Percentiles rank a stretch among this genome's conserved stretches.
Conservation (phyloP, 2,888 invertebrate genomes). For the Dynastes maya region DNA sequence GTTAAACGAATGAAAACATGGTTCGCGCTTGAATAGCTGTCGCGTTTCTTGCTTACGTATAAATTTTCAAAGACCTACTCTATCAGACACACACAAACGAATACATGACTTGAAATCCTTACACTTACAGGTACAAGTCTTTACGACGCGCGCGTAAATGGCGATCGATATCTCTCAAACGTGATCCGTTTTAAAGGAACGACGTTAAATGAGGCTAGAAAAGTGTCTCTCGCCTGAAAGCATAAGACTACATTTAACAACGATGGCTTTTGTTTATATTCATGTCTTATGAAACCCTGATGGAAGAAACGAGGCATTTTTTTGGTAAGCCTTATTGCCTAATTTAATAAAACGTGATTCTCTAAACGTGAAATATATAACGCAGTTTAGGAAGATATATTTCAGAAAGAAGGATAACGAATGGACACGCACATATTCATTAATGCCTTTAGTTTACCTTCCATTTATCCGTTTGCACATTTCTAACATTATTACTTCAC, state of each 20-base stretch:
- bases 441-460: too few species aligned
- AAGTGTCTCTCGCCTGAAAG: constrained; percentile 12
- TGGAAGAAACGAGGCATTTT: constrained; percentile 1
- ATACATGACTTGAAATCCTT: constrained; percentile 6
- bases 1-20: constrained; percentile 3
- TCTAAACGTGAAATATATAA: background rate
- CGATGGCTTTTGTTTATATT: constrained; percentile 23
- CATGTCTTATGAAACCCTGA: background rate
- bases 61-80: constrained; percentile 35
- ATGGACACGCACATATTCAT: too few species aligned
- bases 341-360: background rate
- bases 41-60: constrained; percentile 31
- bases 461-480: too few species aligned
- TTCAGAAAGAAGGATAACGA: background rate
- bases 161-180: constrained; percentile 20
- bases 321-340: background rate
- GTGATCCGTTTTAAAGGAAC: constrained; percentile 22
- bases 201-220: constrained; percentile 24
- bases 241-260: constrained; percentile 2
- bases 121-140: background rate
- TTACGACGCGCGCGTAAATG: background rate
- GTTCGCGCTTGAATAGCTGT: constrained; percentile 25
- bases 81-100: constrained; percentile 14
- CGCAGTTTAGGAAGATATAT: background rate
- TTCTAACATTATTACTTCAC: too few species aligned